Evolutionary conservation across 2,888 invertebrate genomes (phyloP).

Genomic region (Lutraria lutraria): DNA sequence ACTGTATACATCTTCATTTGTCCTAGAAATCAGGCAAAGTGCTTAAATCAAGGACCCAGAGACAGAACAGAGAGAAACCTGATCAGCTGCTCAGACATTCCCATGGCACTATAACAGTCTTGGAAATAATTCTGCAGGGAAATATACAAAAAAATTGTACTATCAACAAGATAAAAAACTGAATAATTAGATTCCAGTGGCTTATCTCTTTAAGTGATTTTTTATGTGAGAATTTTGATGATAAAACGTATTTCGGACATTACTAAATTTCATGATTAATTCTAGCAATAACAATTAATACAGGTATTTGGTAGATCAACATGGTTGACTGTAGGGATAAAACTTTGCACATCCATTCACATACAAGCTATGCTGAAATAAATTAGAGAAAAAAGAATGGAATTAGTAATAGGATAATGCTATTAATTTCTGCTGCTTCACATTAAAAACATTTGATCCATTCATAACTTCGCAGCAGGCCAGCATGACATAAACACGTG

Average conservation of each 20-base stretch:
- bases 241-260: background rate
- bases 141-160: no score
- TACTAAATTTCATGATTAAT: background rate
- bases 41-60: no score
- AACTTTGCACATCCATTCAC: background rate
- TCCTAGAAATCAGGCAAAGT: no score
- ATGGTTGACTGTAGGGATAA: background rate
- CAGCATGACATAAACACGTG: slow-evolving; percentile 12
- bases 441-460: background rate
- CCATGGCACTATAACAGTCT: no score
- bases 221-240: no score
- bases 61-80: no score
- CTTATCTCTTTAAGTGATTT: no score
- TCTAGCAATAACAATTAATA: slow-evolving; percentile 8
- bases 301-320: background rate
- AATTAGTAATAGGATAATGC: background rate
- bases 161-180: no score
- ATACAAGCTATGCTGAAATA: slow-evolving; percentile 5
- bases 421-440: background rate
- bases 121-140: no score
- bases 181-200: no score
- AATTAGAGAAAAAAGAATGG: background rate
- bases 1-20: no score
- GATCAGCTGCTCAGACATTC: no score
- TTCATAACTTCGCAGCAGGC: slow-evolving; percentile 22